A percentile compares a stretch with the other conserved stretches of the same genome.
These are phyloP conservation scores for Bucorvus abyssinicus DNA, from an alignment of 2,797 vertebrate species.

Conservation along the genomic window DNA sequence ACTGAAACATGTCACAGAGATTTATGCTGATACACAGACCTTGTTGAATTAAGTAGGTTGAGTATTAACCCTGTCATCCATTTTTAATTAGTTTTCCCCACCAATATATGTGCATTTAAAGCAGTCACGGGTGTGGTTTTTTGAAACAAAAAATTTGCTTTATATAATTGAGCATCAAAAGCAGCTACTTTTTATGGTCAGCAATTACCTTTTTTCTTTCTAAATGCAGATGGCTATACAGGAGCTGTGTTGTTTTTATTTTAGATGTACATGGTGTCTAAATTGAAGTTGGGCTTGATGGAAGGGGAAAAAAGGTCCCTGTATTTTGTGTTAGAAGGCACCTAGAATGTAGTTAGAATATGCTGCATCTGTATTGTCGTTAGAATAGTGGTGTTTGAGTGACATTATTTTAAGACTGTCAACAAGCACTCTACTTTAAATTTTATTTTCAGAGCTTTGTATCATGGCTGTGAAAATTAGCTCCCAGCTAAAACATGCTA, in stretches of 20 bases:
- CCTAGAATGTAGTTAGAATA: not conserved
- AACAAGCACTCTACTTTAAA: not conserved
- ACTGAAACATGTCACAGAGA: conserved; percentile 64
- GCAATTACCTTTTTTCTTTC: not conserved
- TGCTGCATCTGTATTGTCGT: not conserved
- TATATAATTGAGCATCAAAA: conserved; percentile 12
- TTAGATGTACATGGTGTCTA: not conserved
- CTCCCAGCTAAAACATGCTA: not conserved
- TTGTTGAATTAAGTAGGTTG: conserved; percentile 69
- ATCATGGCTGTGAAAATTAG: not conserved
- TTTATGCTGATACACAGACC: conserved; percentile 68
- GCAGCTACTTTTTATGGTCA: not conserved
- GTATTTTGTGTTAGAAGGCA: not conserved
- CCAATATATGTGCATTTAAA: conserved; percentile 55
- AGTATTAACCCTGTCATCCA: conserved; percentile 76
- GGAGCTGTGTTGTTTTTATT: not conserved
- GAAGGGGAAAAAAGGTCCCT: not conserved
- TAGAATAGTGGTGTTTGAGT: not conserved
- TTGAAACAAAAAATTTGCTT: conserved; percentile 35
- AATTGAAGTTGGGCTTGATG: not conserved
- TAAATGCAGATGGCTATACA: not conserved
- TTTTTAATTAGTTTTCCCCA: conserved; percentile 76
- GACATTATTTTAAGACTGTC: not conserved
- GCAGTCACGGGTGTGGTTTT: conserved; percentile 31
- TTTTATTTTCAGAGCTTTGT: not conserved